phyloP scores from a whole-genome alignment of 2,113 vertebrate species.

The Ranitomeya imitator region DNA sequence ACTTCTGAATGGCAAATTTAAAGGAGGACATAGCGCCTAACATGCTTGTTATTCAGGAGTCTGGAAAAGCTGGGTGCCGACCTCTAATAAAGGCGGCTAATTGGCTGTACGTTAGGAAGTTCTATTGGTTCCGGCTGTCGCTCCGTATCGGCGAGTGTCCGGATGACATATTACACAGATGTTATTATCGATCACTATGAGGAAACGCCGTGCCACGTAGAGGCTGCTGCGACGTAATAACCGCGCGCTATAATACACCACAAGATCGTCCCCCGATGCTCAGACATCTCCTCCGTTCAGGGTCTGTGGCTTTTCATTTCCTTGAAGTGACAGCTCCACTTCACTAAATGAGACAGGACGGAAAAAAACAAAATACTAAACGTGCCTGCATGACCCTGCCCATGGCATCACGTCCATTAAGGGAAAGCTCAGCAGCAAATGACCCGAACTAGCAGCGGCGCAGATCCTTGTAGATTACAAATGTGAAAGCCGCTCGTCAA shows the following conservation, averaged over 20 bases:
- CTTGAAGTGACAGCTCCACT: neutral
- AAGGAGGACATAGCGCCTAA: no score
- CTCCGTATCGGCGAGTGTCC: neutral
- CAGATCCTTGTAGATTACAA: neutral
- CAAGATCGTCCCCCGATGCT: neutral
- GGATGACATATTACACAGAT: neutral
- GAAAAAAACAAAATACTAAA: neutral
- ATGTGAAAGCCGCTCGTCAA: neutral
- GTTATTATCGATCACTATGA: neutral
- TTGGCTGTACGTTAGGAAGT: no score
- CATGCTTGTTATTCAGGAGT: neutral
- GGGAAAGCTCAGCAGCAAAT: no score
- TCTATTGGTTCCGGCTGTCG: no score
- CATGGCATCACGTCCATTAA: neutral
- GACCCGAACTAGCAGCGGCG: neutral
- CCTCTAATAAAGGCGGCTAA: neutral
- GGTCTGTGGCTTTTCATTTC: neutral
- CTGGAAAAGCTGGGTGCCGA: neutral
- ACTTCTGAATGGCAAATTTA: no score
- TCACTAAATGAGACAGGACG: neutral
- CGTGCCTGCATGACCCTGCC: neutral
- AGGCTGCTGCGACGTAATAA: neutral
- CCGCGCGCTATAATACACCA: neutral
- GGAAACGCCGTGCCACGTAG: neutral
- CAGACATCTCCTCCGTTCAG: neutral